Evolutionary conservation across 2,888 invertebrate species (phyloP).

Genomic region (Aelia acuminata): DNA sequence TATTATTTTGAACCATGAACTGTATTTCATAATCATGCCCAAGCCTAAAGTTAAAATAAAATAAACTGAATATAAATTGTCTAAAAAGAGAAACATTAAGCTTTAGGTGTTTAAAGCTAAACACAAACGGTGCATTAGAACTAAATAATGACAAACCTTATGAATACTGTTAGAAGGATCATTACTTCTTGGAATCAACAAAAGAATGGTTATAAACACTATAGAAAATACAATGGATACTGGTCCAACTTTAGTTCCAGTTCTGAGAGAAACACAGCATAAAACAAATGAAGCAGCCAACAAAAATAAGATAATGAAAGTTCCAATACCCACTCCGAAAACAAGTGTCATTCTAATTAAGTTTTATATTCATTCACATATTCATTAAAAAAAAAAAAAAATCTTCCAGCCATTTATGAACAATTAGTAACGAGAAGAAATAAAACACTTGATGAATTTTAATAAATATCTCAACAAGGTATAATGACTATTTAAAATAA

Average conservation of each 20-base stretch:
- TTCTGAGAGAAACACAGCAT: constrained; percentile 77
- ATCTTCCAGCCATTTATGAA: not conserved
- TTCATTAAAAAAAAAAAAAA: constrained; percentile 65
- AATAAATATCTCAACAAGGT: not conserved
- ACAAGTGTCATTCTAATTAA: constrained; percentile 42
- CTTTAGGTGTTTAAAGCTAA: not conserved
- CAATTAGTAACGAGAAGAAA: not conserved
- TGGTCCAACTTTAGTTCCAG: constrained; percentile 77
- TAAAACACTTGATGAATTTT: not conserved
- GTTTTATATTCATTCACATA: not conserved
- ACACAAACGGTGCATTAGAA: constrained; percentile 50
- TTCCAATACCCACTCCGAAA: constrained; percentile 75
- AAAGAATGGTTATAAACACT: constrained; percentile 74
- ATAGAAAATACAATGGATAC: constrained; percentile 73
- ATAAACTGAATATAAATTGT: not conserved
- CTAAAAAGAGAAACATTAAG: not conserved
- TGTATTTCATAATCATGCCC: not conserved
- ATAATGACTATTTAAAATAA: not conserved
- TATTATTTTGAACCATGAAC: too few species aligned
- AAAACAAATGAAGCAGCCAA: constrained; percentile 77
- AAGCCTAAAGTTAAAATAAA: not conserved
- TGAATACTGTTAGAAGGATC: constrained; percentile 66
- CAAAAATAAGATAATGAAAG: constrained; percentile 76
- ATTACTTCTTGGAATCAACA: constrained; percentile 74
- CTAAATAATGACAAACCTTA: constrained; percentile 53